Conservation (phyloP, 2,113 vertebrate genomes). For the Callionymus lyra region DNA sequence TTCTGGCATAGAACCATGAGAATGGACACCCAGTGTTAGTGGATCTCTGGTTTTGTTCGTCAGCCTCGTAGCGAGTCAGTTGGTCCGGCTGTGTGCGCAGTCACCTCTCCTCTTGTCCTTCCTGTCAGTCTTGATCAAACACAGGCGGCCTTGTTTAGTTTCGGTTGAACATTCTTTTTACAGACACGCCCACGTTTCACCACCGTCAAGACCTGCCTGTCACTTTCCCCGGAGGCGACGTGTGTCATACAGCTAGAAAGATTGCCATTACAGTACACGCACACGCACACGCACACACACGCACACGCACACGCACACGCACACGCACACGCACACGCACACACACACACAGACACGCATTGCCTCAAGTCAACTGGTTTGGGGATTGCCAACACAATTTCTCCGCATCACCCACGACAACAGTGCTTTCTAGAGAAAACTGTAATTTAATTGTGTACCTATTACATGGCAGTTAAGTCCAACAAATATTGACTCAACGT, state of each 20-base stretch:
- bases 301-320: not conserved
- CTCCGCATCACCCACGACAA: too few species aligned
- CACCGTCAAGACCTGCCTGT: conserved; percentile 14
- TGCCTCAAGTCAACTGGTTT: not conserved
- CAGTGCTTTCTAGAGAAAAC: too few species aligned
- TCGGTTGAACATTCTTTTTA: conserved; percentile 34
- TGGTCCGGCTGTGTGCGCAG: not conserved
- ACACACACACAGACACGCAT: not conserved
- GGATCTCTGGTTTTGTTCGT: too few species aligned
- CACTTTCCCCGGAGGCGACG: not conserved
- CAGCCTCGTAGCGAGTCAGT: too few species aligned
- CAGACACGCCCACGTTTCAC: conserved; percentile 26
- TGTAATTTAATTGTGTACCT: too few species aligned
- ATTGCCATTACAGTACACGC: not conserved
- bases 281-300: not conserved
- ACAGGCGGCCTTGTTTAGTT: conserved; percentile 10
- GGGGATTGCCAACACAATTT: not conserved
- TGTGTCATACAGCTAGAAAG: too few species aligned
- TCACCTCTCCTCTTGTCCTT: too few species aligned
- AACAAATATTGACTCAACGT: too few species aligned
- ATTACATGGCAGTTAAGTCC: too few species aligned
- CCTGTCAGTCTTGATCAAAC: not conserved
- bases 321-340: conserved; percentile 1
- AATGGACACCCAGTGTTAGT: too few species aligned
- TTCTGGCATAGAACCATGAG: too few species aligned